Conservation (phyloP, 2,888 invertebrate species). For the Plagiodera versicolora region DNA sequence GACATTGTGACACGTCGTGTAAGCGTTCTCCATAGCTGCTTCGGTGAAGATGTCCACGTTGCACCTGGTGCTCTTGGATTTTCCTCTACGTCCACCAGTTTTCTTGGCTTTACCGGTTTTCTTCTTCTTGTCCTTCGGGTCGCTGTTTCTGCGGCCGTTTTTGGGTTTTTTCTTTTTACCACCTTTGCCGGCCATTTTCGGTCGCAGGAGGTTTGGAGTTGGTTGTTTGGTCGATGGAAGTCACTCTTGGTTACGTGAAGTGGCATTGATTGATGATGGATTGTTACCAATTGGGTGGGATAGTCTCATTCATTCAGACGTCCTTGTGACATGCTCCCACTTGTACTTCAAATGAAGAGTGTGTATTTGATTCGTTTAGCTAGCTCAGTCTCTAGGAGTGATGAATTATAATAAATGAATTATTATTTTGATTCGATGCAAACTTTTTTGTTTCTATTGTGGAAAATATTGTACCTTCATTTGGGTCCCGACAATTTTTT, state of each 20-base stretch:
- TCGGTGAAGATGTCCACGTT: constrained; percentile 86
- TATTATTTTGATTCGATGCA: too few species aligned
- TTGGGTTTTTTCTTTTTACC: constrained; percentile 39
- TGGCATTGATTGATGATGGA: too few species aligned
- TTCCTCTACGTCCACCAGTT: constrained; percentile 37
- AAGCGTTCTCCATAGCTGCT: constrained; percentile 91
- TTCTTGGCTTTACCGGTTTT: constrained; percentile 32
- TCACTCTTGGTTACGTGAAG: neutral
- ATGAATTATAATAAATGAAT: too few species aligned
- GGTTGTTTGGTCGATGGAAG: neutral
- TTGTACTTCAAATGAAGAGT: too few species aligned
- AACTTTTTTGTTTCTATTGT: too few species aligned
- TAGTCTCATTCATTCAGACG: too few species aligned
- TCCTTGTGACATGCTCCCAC: too few species aligned
- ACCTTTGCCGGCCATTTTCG: constrained; percentile 36
- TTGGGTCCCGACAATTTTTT: too few species aligned
- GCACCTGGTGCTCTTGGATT: constrained; percentile 61
- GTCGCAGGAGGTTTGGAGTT: neutral
- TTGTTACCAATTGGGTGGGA: too few species aligned
- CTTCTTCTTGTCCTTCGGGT: constrained; percentile 33
- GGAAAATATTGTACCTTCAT: too few species aligned
- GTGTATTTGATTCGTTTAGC: too few species aligned
- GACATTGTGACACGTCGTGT: constrained; percentile 90
- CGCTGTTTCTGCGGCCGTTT: constrained; percentile 35
- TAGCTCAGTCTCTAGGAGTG: too few species aligned